Evolutionary conservation across 1,140 invertebrate species (phyloP).

Genomic region (Centruroides sculpturatus): DNA sequence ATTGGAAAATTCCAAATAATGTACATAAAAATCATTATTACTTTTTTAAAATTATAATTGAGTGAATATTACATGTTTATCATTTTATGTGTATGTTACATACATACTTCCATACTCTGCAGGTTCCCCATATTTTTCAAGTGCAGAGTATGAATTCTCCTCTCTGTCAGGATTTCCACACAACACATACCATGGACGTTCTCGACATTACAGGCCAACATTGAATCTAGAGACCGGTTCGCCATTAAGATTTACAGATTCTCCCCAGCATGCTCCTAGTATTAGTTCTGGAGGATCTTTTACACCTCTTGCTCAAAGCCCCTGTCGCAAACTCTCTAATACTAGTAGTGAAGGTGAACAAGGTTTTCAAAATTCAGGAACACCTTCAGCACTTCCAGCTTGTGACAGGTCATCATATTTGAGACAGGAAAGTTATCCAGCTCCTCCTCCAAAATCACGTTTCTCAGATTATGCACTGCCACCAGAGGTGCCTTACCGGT

Average conservation of each 20-base stretch:
- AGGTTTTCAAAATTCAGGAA: slow-evolving; percentile 18
- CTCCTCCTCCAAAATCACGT: not conserved
- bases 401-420: not conserved
- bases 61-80: not conserved
- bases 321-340: slow-evolving; percentile 48
- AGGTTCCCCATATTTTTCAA: not conserved
- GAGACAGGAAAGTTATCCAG: not conserved
- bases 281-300: not conserved
- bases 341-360: slow-evolving; percentile 41
- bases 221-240: slow-evolving; percentile 34
- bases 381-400: slow-evolving; percentile 2
- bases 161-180: slow-evolving; percentile 49
- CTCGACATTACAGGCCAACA: slow-evolving; percentile 52
- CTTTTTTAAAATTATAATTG: not conserved
- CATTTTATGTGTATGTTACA: not conserved
- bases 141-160: slow-evolving; percentile 41
- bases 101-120: not conserved
- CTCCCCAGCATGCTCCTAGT: slow-evolving; percentile 46
- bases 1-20: too few species aligned
- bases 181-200: slow-evolving; percentile 81
- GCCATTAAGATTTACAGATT: slow-evolving; percentile 59
- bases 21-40: too few species aligned
- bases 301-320: slow-evolving; percentile 24
- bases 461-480: not conserved
- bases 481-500: slow-evolving; percentile 17